Conservation (phyloP, 1,140 invertebrate genomes). For the Zaprionus ornatus region DNA sequence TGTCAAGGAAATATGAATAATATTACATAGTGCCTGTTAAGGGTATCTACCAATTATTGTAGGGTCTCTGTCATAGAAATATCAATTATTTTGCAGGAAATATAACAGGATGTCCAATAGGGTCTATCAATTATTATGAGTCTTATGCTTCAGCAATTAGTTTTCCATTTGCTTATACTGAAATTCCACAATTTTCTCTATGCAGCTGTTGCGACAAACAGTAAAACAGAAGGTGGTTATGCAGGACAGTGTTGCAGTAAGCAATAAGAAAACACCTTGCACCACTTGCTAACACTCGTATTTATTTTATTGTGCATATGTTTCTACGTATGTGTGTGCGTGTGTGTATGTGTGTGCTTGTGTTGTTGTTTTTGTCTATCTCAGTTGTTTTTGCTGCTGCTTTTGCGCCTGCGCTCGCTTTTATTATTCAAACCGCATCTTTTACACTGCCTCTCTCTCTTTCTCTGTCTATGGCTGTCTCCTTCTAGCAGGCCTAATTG, state of each 20-base stretch:
- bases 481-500: constrained; percentile 46
- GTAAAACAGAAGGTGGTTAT: constrained; percentile 4
- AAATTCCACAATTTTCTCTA: neutral
- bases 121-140: too few relatives aligned
- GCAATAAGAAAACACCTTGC: constrained; percentile 67
- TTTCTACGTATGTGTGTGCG: constrained; percentile 1
- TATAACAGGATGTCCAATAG: too few relatives aligned
- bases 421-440: constrained; percentile 23
- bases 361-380: constrained; percentile 23
- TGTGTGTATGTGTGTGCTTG: constrained; percentile 1
- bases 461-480: constrained; percentile 16
- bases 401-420: constrained; percentile 35
- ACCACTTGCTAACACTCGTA: constrained; percentile 65
- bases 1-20: neutral
- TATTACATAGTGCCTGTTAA: too few relatives aligned
- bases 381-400: constrained; percentile 20
- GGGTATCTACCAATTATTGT: too few relatives aligned
- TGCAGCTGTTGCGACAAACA: constrained; percentile 33
- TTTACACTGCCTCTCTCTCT: constrained; percentile 12
- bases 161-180: neutral
- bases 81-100: too few relatives aligned
- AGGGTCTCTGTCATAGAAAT: too few relatives aligned
- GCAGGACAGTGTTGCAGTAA: constrained; percentile 47
- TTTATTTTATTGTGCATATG: constrained; percentile 36
- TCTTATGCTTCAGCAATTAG: neutral